Base-by-base conservation (phyloP, 2,113 vertebrate genomes). In the Sebastes fasciatus region DNA sequence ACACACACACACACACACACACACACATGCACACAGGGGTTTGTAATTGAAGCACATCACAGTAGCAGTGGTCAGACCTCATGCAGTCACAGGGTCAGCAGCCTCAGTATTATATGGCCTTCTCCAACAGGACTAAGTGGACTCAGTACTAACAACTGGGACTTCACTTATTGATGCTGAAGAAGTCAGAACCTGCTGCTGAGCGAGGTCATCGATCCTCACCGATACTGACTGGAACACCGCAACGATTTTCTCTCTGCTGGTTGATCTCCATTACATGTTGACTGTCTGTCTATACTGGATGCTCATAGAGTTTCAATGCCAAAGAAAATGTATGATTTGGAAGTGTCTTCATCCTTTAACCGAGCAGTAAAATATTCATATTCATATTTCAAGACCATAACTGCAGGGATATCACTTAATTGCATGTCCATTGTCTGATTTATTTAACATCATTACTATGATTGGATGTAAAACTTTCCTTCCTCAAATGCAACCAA, bases 31-130 rank as follows among this genome's bases (percentile, higher is more conserved):
- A 34, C 16, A 26, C 48, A 23, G 4, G 11, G 5, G 21, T 45
- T 45, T 69, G 77, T 75, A 80, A 85, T 40, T 48, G 17, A 51
- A 80, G 49, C 63, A 21, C 67, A 62, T 45, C 45, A 23, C 6
- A 42, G 46, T 43, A 21, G n/a, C 79, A 67, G 23, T 49, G 42
- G 62, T 17, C 45, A 74, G 70, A 58, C n/a, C 12, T 46, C 57
- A 63, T 69, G 63, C 70, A 64, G 17, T 48, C 63, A 6, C 23
- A n/a, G 73, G 84, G 85, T 80, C 77, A 80, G 60, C 52, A 79
- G 62, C 21, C 45, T 66, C 23, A 26, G 71, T 23, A 83, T 83
- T 87, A 62, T 43, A 61, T 83, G 71, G 34, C 68, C 4, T 14
- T 60, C 71, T 83, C 61, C 43, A 72, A 16, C 54, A 62, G 51